These are phyloP conservation scores for Zapus hudsonius DNA, from an alignment of 2,113 vertebrate genomes.

Conservation along the genomic window DNA sequence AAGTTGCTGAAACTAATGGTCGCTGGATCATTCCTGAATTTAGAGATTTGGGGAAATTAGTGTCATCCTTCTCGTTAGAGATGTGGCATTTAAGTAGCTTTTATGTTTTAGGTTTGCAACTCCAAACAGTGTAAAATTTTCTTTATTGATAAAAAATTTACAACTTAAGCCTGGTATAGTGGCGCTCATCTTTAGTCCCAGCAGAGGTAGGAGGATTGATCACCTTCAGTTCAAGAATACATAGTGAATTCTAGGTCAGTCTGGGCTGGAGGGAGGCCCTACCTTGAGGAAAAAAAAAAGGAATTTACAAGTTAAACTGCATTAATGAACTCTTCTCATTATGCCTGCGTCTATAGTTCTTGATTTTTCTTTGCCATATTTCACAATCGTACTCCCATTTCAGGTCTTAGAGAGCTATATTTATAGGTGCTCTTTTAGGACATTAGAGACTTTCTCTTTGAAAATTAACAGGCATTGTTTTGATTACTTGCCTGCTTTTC, in stretches of 20 bases:
- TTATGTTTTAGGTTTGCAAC: neutral
- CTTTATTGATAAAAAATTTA: neutral
- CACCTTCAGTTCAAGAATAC: too few relatives aligned
- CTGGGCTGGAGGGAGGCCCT: too few relatives aligned
- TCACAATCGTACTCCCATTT: neutral
- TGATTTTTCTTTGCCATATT: neutral
- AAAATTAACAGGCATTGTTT: neutral
- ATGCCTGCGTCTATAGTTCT: neutral
- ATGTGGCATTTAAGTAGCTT: neutral
- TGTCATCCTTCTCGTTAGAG: constrained; percentile 4
- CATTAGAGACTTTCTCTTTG: neutral
- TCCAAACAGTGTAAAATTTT: neutral
- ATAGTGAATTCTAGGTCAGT: too few relatives aligned
- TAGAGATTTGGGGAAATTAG: neutral
- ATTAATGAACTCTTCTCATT: neutral
- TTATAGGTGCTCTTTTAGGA: neutral
- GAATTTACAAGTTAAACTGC: neutral
- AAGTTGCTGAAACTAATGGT: constrained; percentile 32
- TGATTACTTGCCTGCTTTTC: neutral
- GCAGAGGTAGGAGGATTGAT: too few relatives aligned
- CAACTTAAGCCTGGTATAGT: too few relatives aligned
- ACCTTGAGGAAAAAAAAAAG: too few relatives aligned
- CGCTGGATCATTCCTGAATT: neutral
- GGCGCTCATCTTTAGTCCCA: too few relatives aligned
- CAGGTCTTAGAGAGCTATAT: neutral